phyloP scores from a whole-genome alignment of 2,797 vertebrate species.

The Phataginus tricuspis region DNA sequence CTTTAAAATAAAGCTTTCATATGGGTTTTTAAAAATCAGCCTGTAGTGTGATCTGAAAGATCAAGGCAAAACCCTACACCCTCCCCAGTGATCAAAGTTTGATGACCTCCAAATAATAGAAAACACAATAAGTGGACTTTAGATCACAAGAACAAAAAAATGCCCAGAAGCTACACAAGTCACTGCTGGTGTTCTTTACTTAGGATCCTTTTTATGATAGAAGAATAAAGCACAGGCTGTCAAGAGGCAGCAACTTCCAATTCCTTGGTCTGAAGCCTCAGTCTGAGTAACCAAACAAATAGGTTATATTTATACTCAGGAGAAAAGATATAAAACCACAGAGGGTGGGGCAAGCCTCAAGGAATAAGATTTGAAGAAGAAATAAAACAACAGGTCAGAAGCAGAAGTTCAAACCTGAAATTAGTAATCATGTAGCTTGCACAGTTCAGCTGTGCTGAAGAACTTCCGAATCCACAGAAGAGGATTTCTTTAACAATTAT shows the following conservation, averaged over 20 bases:
- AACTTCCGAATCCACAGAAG: neutral
- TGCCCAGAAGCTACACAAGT: constrained; percentile 89
- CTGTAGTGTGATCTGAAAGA: constrained; percentile 83
- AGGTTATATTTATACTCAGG: constrained; percentile 83
- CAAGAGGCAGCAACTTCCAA: constrained; percentile 86
- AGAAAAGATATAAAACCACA: constrained; percentile 77
- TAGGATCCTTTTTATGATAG: constrained; percentile 88
- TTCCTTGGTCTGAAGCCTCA: constrained; percentile 86
- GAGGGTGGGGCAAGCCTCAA: constrained; percentile 74
- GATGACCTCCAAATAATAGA: constrained; percentile 90
- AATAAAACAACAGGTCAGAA: constrained; percentile 75
- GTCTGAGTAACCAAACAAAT: constrained; percentile 86
- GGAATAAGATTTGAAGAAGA: constrained; percentile 80
- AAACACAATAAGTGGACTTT: constrained; percentile 90
- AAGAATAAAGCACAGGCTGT: constrained; percentile 86
- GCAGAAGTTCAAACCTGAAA: constrained; percentile 59
- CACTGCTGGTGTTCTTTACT: constrained; percentile 90
- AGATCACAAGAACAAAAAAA: constrained; percentile 91
- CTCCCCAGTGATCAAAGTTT: constrained; percentile 90
- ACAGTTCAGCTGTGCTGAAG: neutral
- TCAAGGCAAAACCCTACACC: constrained; percentile 87
- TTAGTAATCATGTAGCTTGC: constrained; percentile 28
- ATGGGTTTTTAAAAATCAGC: constrained; percentile 74
- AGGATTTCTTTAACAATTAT: neutral
- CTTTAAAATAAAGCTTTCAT: constrained; percentile 77